These are phyloP conservation scores for Sapajus apella DNA, from an alignment of 2,113 vertebrate genomes.

Conservation along the genomic window DNA sequence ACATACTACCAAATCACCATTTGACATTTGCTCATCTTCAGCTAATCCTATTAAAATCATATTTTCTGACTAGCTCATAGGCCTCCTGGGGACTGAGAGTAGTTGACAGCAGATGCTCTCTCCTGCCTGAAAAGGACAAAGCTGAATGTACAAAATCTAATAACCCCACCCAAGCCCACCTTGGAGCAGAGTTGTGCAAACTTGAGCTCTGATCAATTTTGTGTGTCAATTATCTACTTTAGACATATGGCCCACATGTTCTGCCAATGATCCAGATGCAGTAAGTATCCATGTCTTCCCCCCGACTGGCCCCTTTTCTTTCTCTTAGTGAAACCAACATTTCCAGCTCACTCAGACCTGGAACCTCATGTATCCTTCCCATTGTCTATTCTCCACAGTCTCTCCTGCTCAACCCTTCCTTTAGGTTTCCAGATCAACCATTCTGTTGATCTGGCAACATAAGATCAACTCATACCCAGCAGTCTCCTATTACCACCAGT, in stretches of 20 bases:
- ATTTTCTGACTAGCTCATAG: constrained; percentile 13
- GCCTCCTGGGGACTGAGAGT: constrained; percentile 36
- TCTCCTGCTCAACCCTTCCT: not conserved
- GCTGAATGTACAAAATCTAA: constrained; percentile 29
- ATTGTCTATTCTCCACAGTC: not conserved
- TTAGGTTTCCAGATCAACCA: not conserved
- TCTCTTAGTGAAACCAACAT: not conserved
- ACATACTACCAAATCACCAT: constrained; percentile 51
- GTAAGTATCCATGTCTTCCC: not conserved
- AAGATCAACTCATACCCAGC: not conserved
- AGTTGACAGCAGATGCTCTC: constrained; percentile 28
- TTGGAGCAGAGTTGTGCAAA: not conserved
- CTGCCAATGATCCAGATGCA: not conserved
- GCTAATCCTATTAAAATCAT: constrained; percentile 64
- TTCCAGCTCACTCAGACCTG: not conserved
- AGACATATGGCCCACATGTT: not conserved
- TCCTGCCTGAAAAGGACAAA: constrained; percentile 45
- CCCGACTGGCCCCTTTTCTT: not conserved
- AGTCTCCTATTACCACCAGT: not conserved
- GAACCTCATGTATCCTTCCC: not conserved
- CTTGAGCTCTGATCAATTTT: not conserved
- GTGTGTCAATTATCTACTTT: not conserved
- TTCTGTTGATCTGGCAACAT: too few relatives aligned
- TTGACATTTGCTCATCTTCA: constrained; percentile 61
- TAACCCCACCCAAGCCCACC: not conserved